phyloP scores from a whole-genome alignment of 2,113 vertebrate species.

The Pagrus major region DNA sequence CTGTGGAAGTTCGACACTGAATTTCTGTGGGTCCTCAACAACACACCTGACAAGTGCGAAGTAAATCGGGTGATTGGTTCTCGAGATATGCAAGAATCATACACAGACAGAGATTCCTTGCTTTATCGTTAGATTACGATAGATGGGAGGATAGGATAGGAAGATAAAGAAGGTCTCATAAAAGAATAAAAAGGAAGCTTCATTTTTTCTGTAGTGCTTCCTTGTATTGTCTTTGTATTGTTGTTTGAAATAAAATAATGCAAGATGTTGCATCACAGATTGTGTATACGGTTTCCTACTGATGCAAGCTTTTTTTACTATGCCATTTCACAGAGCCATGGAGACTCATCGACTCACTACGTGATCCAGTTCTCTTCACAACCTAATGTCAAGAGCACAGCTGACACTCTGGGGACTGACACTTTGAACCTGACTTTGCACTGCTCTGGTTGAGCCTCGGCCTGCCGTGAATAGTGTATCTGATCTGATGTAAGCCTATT shows the following conservation, averaged over 20 bases:
- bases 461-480: slow-evolving; percentile 28
- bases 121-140: too few species aligned
- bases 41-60: too few species aligned
- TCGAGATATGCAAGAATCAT: too few species aligned
- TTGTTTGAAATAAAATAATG: slow-evolving; percentile 54
- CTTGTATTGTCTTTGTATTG: slow-evolving; percentile 6
- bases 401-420: slow-evolving; percentile 49
- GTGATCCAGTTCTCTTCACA: slow-evolving; percentile 54
- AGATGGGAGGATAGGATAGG: too few species aligned
- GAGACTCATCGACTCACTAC: slow-evolving; percentile 48
- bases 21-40: too few species aligned
- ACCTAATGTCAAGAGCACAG: slow-evolving; percentile 43
- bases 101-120: too few species aligned
- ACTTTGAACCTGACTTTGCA: slow-evolving; percentile 66
- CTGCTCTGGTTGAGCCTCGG: slow-evolving; percentile 13
- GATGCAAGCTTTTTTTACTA: slow-evolving; percentile 54
- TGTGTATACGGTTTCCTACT: slow-evolving; percentile 36
- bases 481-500: slow-evolving; percentile 55
- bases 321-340: slow-evolving; percentile 44
- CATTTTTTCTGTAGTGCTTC: slow-evolving; percentile 1
- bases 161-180: slow-evolving; percentile 6
- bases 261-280: slow-evolving; percentile 43
- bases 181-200: slow-evolving; percentile 9
- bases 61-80: too few species aligned
- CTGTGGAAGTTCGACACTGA: too few species aligned